Conservation (phyloP, 2,888 invertebrate genomes). For the Epirrhoe tristata region DNA sequence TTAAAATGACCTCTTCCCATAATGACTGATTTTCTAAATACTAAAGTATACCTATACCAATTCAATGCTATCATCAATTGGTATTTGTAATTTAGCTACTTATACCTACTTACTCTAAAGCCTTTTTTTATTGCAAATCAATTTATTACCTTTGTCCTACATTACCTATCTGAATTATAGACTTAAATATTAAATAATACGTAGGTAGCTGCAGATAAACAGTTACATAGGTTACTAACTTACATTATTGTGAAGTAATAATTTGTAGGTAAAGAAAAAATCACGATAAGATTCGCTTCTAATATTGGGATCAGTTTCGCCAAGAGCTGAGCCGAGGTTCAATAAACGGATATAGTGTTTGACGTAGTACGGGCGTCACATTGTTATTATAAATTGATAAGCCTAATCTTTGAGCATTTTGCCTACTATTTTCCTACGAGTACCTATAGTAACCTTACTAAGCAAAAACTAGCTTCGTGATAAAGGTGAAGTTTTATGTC, state of each 20-base stretch:
- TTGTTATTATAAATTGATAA: conserved; percentile 41
- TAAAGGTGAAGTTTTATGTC: neutral
- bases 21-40: too few species aligned
- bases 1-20: too few species aligned
- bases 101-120: neutral
- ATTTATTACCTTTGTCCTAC: neutral
- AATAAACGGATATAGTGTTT: conserved; percentile 48
- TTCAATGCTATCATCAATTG: neutral
- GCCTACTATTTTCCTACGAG: neutral
- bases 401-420: neutral
- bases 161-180: neutral
- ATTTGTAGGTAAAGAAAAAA: neutral
- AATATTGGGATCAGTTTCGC: conserved; percentile 46
- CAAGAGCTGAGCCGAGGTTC: conserved; percentile 55
- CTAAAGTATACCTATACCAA: neutral
- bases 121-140: neutral
- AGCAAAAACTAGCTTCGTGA: neutral
- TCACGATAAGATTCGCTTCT: neutral
- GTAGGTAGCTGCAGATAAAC: neutral
- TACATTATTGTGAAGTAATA: neutral
- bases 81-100: neutral
- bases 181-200: neutral
- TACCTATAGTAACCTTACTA: neutral
- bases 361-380: conserved; percentile 54
- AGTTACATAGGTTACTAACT: neutral